Conservation (phyloP, 1,140 invertebrate genomes). For the Neodiprion virginianus region DNA sequence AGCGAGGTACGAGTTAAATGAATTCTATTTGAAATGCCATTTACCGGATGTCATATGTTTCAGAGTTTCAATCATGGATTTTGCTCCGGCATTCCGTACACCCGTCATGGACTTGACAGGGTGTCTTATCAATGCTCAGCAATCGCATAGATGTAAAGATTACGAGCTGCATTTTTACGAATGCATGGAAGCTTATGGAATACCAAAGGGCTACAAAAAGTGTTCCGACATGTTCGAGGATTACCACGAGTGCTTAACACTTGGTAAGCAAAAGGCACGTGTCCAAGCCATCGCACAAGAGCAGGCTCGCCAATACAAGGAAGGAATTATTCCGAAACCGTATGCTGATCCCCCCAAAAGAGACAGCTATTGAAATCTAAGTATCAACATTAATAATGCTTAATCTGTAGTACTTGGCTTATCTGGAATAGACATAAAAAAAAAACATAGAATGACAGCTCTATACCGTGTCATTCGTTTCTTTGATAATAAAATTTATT, state of each 20-base stretch:
- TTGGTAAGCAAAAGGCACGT: slow-evolving; percentile 66
- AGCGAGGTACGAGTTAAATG: too few species aligned
- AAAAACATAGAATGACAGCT: neutral
- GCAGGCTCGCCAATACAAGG: slow-evolving; percentile 61
- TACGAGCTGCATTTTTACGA: slow-evolving; percentile 73
- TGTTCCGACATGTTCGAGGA: slow-evolving; percentile 69
- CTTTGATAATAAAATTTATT: too few species aligned
- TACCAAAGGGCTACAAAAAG: slow-evolving; percentile 62
- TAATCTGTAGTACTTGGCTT: neutral
- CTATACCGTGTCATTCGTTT: neutral
- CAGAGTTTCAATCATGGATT: slow-evolving; percentile 46
- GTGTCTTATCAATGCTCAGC: slow-evolving; percentile 68
- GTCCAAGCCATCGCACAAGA: slow-evolving; percentile 59
- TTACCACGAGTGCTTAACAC: slow-evolving; percentile 70
- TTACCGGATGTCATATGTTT: neutral
- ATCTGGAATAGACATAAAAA: neutral
- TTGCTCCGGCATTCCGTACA: slow-evolving; percentile 68
- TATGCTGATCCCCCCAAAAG: slow-evolving; percentile 53
- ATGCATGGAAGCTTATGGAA: slow-evolving; percentile 78
- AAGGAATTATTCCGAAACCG: slow-evolving; percentile 58
- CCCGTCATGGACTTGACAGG: slow-evolving; percentile 74
- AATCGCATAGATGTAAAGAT: slow-evolving; percentile 66
- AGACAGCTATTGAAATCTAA: slow-evolving; percentile 55
- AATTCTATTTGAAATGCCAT: too few species aligned
- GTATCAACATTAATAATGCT: neutral